Evolutionary conservation across 2,797 vertebrate genomes (phyloP), one percentile per base, ranked within the genome.

Genomic region (Moxostoma hubbsi): DNA sequence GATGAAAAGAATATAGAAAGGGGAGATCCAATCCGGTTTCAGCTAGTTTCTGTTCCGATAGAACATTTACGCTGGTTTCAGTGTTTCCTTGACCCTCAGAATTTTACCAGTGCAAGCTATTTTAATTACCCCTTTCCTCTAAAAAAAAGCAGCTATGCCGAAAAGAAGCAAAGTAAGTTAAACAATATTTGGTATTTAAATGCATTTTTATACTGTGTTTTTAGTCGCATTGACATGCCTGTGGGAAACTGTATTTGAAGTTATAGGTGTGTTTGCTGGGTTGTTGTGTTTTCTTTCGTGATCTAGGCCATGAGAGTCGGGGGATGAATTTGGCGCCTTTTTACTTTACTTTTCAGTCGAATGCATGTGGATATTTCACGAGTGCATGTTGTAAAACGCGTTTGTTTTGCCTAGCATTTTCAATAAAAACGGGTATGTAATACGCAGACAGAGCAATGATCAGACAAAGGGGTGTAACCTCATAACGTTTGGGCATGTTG

Each of bases 1-100:
- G 77, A 88, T 88, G 89, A 85, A 91, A 88, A 88, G 89, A 89
- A 89, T 89, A 88, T 83, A 90, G 84, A 86, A 83, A 89, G 79
- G 68, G 85, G 77, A 81, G 89, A 92, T 86, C 91, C 94, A 93
- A 96, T 95, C 95, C 93, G 93, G 93, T 93, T 93, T 85, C 77
- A 95, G 94, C 94, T 92, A 86, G 94, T 93, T 93, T 91, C 89
- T 86, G 85, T 89, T 77, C 86, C 85, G 90, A 84, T 88, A 78
- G 87, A 87, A 86, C 90, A 87, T 92, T 90, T 86, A 91, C 86
- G 85, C 90, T 87, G 85, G 88, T 87, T 87, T 84, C 90, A 86
- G 86, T 83, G 85, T 87, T 77, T 84, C 81, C 85, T 75, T 62
- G 83, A 53, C 75, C 49, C 4, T 24, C 24, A 24, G 18, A 1